Evolutionary conservation across 2,113 vertebrate species (phyloP), one percentile per base, ranked within the genome.

Genomic region (Osmerus eperlanus): DNA sequence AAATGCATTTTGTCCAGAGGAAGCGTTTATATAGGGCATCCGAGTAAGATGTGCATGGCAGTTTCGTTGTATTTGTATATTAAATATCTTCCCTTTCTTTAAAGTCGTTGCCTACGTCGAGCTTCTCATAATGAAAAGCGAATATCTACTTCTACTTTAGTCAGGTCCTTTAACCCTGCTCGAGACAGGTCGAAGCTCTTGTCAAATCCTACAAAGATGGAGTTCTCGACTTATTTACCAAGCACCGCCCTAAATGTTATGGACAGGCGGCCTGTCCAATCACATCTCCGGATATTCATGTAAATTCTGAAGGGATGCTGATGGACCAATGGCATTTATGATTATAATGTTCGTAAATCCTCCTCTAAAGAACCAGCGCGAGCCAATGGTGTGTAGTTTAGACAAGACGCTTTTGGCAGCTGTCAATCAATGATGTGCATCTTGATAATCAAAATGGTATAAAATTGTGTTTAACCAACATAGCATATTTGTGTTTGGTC

Each of bases 181-280:
- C 88, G 71, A 79, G 81, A 81, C 84, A 84, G 90, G 88, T 90
- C 89, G 88, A 83, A 84, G 87, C 89, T 88, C 79, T 87, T 85
- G 90, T 90, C 89, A 92, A 89, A 89, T 84, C 87, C 91, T 81
- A 79, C 87, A 89, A 91, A 91, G 85, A 90, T 89, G 87, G 86
- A 90, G 91, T 88, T 90, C 81, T 79, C 14, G 82, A 74, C 83
- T 86, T 86, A 83, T 82, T 86, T 84, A 73, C 51, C 64, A 78
- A 66, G 81, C 81, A 14, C 84, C 89, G 76, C 88, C 92, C 82
- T 18, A 64, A 11, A 62, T 32, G 7, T 85, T 88, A 92, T 84
- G 71, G 76, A 75, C 0, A 5, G 3, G 3, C 4, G 0, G 3
- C 6, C 29, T 25, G 61, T 13, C 90, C 91, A 92, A 91, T 91